Conservation (phyloP, 2,888 invertebrate genomes). For the Diarsia dahlii region DNA sequence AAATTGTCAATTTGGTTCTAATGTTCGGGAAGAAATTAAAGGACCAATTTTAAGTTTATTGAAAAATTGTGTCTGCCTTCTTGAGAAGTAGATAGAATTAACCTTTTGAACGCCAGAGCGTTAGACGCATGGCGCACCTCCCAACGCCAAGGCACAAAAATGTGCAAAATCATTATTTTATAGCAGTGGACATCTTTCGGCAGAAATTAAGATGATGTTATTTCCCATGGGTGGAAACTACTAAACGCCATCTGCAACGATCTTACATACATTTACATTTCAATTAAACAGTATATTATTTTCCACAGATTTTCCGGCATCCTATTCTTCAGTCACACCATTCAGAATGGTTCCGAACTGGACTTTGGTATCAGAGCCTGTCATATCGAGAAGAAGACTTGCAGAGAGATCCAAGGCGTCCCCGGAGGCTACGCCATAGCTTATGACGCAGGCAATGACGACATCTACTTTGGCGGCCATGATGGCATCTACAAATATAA, state of each 20-base stretch:
- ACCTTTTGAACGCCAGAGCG: no score
- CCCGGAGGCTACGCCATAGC: constrained; percentile 84
- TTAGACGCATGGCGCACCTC: no score
- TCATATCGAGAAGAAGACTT: constrained; percentile 73
- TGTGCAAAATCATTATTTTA: no score
- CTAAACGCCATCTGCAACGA: no score
- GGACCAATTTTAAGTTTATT: not conserved
- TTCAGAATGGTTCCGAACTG: constrained; percentile 73
- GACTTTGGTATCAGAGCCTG: constrained; percentile 82
- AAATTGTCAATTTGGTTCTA: not conserved
- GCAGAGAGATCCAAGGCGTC: constrained; percentile 73
- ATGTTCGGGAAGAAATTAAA: not conserved
- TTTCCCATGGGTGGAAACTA: no score
- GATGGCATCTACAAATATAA: constrained; percentile 87
- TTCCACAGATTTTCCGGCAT: constrained; percentile 71
- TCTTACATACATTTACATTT: no score
- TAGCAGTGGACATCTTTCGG: no score
- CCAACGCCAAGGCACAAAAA: no score
- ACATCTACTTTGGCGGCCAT: constrained; percentile 85
- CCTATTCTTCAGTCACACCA: constrained; percentile 84
- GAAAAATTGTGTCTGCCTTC: not conserved
- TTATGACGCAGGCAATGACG: constrained; percentile 83
- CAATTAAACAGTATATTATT: not conserved
- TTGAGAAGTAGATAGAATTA: not conserved
- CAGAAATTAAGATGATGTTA: no score